phyloP scores from a whole-genome alignment of 1,140 invertebrate genomes.

The Pseudobourletiella spinata region DNA sequence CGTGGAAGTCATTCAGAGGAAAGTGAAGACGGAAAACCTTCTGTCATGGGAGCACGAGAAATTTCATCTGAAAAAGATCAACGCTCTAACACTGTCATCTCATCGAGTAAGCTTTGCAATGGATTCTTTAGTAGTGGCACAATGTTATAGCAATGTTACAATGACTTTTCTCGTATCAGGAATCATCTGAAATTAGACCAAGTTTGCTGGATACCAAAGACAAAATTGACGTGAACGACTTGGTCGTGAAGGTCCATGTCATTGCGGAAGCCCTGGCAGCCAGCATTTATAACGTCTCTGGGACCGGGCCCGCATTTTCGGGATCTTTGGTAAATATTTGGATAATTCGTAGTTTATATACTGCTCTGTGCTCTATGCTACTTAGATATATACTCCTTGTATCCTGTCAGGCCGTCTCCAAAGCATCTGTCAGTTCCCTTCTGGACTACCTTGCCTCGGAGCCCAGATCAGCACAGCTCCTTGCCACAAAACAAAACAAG shows the following conservation, averaged over 20 bases:
- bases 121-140: too few relatives aligned
- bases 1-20: constrained; percentile 82
- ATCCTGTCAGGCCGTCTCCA: constrained; percentile 55
- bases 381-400: not conserved
- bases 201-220: constrained; percentile 56
- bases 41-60: constrained; percentile 96
- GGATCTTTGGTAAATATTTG: constrained; percentile 28
- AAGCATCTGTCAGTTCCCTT: constrained; percentile 61
- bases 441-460: constrained; percentile 60
- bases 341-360: too few relatives aligned
- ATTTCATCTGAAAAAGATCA: constrained; percentile 81
- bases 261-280: constrained; percentile 74
- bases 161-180: constrained; percentile 3
- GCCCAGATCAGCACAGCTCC: constrained; percentile 61
- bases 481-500: constrained; percentile 55
- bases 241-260: constrained; percentile 61
- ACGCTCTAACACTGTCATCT: constrained; percentile 83
- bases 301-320: constrained; percentile 37
- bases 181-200: constrained; percentile 39
- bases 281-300: constrained; percentile 73
- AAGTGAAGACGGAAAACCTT: constrained; percentile 91
- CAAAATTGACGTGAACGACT: constrained; percentile 49
- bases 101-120: constrained; percentile 47
- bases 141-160: not conserved
- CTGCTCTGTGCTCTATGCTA: too few relatives aligned